phyloP scores from a whole-genome alignment of 2,797 vertebrate genomes.

The Pampus argenteus region DNA sequence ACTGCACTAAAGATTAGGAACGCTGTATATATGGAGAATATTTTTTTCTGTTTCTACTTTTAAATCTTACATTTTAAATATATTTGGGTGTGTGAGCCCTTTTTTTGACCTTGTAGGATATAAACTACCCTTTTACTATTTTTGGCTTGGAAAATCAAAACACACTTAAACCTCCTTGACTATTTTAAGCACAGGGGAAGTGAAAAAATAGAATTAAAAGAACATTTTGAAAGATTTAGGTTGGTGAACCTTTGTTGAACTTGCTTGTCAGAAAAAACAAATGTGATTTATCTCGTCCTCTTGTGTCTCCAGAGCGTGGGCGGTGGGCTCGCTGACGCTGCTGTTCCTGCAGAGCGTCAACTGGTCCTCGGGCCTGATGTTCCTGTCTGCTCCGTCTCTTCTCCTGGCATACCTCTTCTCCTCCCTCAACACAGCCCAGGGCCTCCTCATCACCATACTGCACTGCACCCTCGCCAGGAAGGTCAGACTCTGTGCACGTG shows the following conservation, averaged over 20 bases:
- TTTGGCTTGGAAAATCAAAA: slow-evolving; percentile 7
- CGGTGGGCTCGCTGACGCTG: slow-evolving; percentile 90
- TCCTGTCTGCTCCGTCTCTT: slow-evolving; percentile 91
- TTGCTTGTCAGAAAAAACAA: slow-evolving; percentile 3
- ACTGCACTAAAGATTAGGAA: no score
- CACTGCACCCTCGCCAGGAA: slow-evolving; percentile 94
- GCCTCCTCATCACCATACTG: slow-evolving; percentile 92
- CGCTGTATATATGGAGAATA: no score
- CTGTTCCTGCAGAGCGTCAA: slow-evolving; percentile 93
- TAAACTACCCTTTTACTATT: no score
- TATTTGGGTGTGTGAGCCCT: slow-evolving; percentile 1
- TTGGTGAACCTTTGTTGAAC: neutral
- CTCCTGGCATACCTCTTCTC: slow-evolving; percentile 95
- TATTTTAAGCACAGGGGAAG: neutral
- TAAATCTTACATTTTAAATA: no score
- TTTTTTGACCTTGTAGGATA: no score
- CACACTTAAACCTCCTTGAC: neutral
- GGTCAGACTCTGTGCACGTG: slow-evolving; percentile 73
- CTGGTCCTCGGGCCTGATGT: slow-evolving; percentile 93
- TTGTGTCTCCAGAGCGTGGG: slow-evolving; percentile 87
- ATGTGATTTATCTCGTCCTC: neutral
- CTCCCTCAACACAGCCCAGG: slow-evolving; percentile 93
- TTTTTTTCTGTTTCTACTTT: no score
- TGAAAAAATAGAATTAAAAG: neutral
- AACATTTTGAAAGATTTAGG: neutral